Evolutionary conservation across 2,113 vertebrate species (phyloP), one percentile per base, ranked within the genome.

Genomic region (Nibea albiflora): DNA sequence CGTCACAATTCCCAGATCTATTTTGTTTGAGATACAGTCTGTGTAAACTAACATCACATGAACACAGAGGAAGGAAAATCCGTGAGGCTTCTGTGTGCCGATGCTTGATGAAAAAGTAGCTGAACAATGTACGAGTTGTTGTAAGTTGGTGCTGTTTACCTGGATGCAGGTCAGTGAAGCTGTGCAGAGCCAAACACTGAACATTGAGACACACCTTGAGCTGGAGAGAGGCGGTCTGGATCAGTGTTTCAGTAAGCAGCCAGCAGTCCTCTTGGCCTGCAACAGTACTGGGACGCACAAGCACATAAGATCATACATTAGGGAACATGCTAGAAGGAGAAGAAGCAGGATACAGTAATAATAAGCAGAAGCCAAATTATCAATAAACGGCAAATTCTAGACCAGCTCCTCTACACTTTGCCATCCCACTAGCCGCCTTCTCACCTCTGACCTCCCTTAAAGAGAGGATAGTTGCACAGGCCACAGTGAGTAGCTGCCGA

Each of bases 181-280:
- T 97, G 79, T 99, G 97, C 76, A 99, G 89, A 22, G 98, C 97
- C 89, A 99, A 91, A 90, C 98, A 99, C 67, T 96, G 96, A 0
- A 95, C 86, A 61, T 98, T 98, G 76, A 96, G 92, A 89, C 98
- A 99, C 83, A 98, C 94, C 90, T 99, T 99, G 69, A 98, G 94
- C 89, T 98, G 97, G 74, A 98, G 95, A 73, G 96, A 96, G 56
- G 97, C 97, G 1, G 96, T 92, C 89, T 98, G 97, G 70, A 99
- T 93, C 24, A 95, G 94, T 16, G 90, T 96, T 53, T 97, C 96
- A 60, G 98, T 99, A 76, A 99, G 91, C 66, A 99, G 90, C 97
- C 97, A 99, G 92, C 98, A 98, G 73, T 98, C 97, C 90, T 97
- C 97, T 71, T 96, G 96, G 54, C 96, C 97, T 5, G 97, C 97